Percentiles rank a stretch among this genome's conserved stretches.
These are phyloP conservation scores for Drosophila parabipectinata DNA, from an alignment of 1,140 invertebrate genomes.

Conservation along the genomic window DNA sequence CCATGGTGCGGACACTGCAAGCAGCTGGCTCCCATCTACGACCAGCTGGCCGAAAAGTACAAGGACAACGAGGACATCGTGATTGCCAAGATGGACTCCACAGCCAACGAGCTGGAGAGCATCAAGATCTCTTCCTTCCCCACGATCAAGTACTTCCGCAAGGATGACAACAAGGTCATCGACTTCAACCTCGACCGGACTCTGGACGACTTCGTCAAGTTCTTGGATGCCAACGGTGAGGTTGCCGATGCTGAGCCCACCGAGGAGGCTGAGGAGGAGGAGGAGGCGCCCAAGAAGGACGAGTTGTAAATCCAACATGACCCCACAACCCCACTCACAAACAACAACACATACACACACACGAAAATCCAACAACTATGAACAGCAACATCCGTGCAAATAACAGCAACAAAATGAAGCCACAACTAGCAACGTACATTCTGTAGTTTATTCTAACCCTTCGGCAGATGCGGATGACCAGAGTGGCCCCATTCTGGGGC, in stretches of 20 bases:
- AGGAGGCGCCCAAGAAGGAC: conserved; percentile 79
- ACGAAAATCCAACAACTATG: conserved; percentile 57
- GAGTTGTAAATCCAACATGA: conserved; percentile 76
- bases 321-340: conserved; percentile 7
- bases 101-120: conserved; percentile 98
- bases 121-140: conserved; percentile 98
- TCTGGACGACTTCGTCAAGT: conserved; percentile 95
- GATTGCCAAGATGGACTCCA: conserved; percentile 99
- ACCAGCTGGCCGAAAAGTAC: conserved; percentile 91
- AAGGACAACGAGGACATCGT: conserved; percentile 93
- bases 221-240: conserved; percentile 89
- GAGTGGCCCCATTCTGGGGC: conserved; percentile 44
- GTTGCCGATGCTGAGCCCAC: conserved; percentile 64
- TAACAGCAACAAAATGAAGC: conserved; percentile 42
- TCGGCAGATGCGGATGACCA: conserved; percentile 21
- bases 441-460: conserved; percentile 70
- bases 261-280: conserved; percentile 70
- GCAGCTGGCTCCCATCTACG: conserved; percentile 97
- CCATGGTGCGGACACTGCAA: conserved; percentile 99
- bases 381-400: conserved; percentile 57
- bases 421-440: conserved; percentile 79
- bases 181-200: conserved; percentile 98
- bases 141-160: conserved; percentile 97
- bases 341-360: conserved; percentile 34
- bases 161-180: conserved; percentile 95